Conservation (phyloP, 1,140 invertebrate genomes). For the Cotesia chilonis region DNA sequence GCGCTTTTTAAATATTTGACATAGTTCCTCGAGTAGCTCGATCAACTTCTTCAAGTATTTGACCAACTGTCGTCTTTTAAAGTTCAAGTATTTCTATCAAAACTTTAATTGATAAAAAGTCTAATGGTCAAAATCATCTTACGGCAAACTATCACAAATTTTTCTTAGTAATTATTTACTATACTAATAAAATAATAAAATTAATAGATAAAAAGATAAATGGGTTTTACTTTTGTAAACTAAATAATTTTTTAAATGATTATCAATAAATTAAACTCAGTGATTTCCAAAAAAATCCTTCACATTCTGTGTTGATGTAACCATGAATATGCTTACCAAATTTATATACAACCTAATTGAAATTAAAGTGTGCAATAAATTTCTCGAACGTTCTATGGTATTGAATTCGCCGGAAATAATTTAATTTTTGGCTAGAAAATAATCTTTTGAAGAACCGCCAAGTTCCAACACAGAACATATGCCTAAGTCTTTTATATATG, state of each 20-base stretch:
- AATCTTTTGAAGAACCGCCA: constrained; percentile 13
- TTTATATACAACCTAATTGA: background rate
- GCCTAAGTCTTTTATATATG: background rate
- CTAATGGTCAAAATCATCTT: too few relatives aligned
- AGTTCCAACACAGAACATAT: background rate
- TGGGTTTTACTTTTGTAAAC: too few relatives aligned
- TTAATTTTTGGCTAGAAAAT: background rate
- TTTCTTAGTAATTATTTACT: too few relatives aligned
- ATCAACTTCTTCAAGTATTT: constrained; percentile 65
- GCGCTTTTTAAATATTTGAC: constrained; percentile 67
- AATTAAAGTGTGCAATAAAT: background rate
- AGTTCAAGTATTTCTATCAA: constrained; percentile 72
- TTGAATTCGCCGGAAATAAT: background rate
- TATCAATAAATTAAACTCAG: too few relatives aligned
- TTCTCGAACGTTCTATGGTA: background rate
- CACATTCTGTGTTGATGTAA: too few relatives aligned
- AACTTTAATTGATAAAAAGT: constrained; percentile 62
- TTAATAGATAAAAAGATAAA: too few relatives aligned
- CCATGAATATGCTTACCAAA: too few relatives aligned
- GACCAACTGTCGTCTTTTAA: constrained; percentile 65
- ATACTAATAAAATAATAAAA: too few relatives aligned
- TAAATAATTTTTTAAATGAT: too few relatives aligned
- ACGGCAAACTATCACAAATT: too few relatives aligned
- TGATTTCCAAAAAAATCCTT: too few relatives aligned
- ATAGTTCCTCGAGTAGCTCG: constrained; percentile 57